phyloP scores from a whole-genome alignment of 2,888 invertebrate species.

The Drosophila stalkeri region DNA sequence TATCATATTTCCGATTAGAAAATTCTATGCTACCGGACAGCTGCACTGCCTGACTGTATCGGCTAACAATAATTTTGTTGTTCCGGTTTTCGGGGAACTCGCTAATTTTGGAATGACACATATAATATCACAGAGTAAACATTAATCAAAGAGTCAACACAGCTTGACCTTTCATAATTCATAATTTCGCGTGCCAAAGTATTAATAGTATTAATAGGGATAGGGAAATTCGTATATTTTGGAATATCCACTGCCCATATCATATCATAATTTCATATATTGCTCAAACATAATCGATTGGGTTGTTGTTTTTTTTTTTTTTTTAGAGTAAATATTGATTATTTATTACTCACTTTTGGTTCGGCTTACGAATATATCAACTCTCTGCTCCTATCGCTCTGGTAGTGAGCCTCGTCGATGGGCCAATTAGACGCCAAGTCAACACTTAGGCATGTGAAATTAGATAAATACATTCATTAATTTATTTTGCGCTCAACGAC shows the following conservation, averaged over 20 bases:
- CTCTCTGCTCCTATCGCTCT: neutral
- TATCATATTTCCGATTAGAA: neutral
- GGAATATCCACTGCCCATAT: neutral
- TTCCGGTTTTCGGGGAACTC: no score
- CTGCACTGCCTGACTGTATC: neutral
- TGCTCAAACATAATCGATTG: neutral
- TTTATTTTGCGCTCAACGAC: conserved; percentile 69
- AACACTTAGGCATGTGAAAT: conserved; percentile 70
- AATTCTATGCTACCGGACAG: neutral
- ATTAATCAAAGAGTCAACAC: neutral
- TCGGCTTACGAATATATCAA: neutral
- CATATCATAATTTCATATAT: neutral
- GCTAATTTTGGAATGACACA: neutral
- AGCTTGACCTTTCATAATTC: neutral
- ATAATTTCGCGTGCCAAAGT: no score
- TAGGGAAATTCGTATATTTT: neutral
- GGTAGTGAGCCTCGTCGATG: conserved; percentile 39
- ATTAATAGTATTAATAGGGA: no score
- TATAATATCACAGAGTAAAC: neutral
- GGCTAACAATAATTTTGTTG: no score
- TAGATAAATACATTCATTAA: conserved; percentile 81
- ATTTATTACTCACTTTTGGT: neutral
- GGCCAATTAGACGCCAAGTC: conserved; percentile 75
- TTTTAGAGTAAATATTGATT: neutral
- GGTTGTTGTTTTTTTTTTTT: neutral